Evolutionary conservation across 1,140 invertebrate genomes (phyloP), one percentile per base, ranked within the genome.

Genomic region (Heterodera carotae): DNA sequence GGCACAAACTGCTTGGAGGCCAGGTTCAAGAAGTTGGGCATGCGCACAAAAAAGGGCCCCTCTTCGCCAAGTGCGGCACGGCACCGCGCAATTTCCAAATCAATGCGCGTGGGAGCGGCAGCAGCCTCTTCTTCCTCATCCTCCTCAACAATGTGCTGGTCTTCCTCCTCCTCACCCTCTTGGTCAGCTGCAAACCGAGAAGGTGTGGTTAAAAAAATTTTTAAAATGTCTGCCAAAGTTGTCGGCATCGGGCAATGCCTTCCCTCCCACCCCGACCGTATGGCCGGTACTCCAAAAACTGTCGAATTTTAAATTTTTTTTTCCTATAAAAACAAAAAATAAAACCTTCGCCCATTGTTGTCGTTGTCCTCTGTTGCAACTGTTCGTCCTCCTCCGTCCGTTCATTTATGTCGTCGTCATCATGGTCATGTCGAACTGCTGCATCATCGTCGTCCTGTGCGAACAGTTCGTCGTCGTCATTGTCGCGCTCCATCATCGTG

Each of bases 1-100:
- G 92, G 91, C 88, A 98, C 96, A 88, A 97, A 99, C 0, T 96
- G 96, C 81, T 96, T 90, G 33, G 81, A 80, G 15, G 84, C 87
- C 22, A 87, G 76, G 27, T 78, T 85, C 22, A 87, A 67, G 64
- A 87, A 87, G 73, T 87, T 87, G 1, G 86, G 86, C 56, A 87
- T 76, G 56, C 80, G 76, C 29, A 87, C 81, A 69, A 85, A 83
- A 22, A 71, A 56, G 15, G 85, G 81, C 1, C 76, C 78, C 31
- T 84, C 76, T 8, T 76, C 70, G 18, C 82, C 84, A 8, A 81
- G 76, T 33, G 85, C 73, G n/a, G 70, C 76, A 33, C 69, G 68
- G 27, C 73, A 70, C n/a, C 74, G 60, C 18, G 83, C 82, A 33
- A 84, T 62, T 12, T 84, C 82, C 29, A 85, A n/a, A 2, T 81